Percentiles rank a stretch among this genome's conserved stretches.
These are phyloP conservation scores for Aphaenogaster rudis DNA, from an alignment of 1,140 invertebrate species.

Conservation along the genomic window DNA sequence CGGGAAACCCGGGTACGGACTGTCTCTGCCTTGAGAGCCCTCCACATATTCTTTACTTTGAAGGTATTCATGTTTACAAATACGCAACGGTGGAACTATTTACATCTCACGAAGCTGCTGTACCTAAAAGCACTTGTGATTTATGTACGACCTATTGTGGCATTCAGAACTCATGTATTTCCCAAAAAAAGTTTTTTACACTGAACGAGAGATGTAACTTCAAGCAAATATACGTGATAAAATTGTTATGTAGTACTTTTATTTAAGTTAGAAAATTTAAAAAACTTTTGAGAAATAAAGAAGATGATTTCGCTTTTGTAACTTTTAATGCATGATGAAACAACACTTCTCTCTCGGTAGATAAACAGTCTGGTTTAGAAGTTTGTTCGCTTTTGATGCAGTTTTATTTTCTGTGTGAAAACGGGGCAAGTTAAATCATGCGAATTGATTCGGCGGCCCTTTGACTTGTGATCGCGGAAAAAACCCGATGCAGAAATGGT, in stretches of 20 bases:
- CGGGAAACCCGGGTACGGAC: not conserved
- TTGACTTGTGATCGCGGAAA: constrained; percentile 7
- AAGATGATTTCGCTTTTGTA: not conserved
- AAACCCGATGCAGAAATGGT: not conserved
- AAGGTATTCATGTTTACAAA: constrained; percentile 16
- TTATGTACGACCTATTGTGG: not conserved
- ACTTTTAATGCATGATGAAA: not conserved
- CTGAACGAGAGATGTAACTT: not conserved
- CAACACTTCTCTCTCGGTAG: not conserved
- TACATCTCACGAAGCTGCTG: not conserved
- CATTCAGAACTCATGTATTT: not conserved
- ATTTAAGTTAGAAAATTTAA: not conserved
- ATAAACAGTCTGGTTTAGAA: not conserved
- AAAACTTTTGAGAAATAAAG: not conserved
- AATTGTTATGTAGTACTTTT: not conserved
- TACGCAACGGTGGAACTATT: not conserved
- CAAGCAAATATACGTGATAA: not conserved
- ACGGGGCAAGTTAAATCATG: not conserved
- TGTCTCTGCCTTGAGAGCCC: not conserved
- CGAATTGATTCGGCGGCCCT: not conserved
- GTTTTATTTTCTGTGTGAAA: not conserved
- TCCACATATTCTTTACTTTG: not conserved
- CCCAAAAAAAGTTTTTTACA: not conserved
- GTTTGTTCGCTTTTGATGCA: not conserved
- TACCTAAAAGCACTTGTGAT: not conserved